Conservation (phyloP, 2,888 invertebrate genomes). For the Dioctria linearis region DNA sequence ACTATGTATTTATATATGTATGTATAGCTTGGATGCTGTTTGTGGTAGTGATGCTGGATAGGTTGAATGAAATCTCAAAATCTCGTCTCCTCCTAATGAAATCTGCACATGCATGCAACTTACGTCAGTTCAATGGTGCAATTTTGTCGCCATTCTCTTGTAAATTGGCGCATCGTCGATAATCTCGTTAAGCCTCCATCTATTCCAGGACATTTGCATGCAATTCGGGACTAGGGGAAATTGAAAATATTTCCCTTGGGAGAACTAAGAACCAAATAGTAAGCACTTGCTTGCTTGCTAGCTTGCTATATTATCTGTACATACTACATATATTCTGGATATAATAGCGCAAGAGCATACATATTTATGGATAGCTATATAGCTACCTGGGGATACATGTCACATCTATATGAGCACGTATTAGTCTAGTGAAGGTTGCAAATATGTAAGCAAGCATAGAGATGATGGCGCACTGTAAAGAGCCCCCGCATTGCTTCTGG, state of each 20-base stretch:
- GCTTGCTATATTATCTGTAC: not conserved
- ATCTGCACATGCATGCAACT: constrained; percentile 54
- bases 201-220: constrained; percentile 46
- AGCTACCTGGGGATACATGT: constrained; percentile 42
- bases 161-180: constrained; percentile 59
- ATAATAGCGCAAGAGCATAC: not conserved
- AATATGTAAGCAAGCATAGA: constrained; percentile 36
- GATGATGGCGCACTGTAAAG: constrained; percentile 29
- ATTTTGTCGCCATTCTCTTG: constrained; percentile 58
- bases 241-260: constrained; percentile 59
- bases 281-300: constrained; percentile 47
- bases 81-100: constrained; percentile 47
- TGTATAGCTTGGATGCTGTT: too few relatives aligned
- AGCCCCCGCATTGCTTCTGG: constrained; percentile 50
- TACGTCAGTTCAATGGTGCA: constrained; percentile 55
- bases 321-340: not conserved
- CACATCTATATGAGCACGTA: constrained; percentile 13
- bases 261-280: constrained; percentile 53
- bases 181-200: constrained; percentile 57
- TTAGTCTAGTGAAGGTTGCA: constrained; percentile 3
- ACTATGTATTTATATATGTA: too few relatives aligned
- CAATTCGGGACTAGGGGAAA: constrained; percentile 51
- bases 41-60: not conserved
- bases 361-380: not conserved
- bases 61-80: constrained; percentile 13